A percentile compares a stretch with the other conserved stretches of the same genome.
phyloP scores from a whole-genome alignment of 1,140 invertebrate species.

The Lucilia cuprina region DNA sequence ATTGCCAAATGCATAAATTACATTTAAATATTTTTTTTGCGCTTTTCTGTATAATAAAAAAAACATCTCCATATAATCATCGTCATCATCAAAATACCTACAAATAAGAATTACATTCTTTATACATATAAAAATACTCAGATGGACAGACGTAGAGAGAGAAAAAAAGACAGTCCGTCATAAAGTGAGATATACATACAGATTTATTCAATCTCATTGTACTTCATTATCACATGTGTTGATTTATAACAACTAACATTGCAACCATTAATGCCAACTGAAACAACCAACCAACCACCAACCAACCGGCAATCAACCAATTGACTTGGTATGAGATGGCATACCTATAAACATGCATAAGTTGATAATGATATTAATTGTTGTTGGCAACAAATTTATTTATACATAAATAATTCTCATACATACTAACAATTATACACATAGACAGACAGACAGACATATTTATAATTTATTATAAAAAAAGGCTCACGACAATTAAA shows the following conservation, averaged over 20 bases:
- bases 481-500: not conserved
- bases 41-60: not conserved
- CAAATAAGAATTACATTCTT: not conserved
- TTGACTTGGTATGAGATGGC: not conserved
- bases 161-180: not conserved
- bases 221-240: conserved; percentile 6
- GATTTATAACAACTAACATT: conserved; percentile 26
- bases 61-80: not conserved
- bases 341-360: not conserved
- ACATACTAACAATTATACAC: not conserved
- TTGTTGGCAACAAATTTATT: conserved; percentile 32
- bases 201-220: not conserved
- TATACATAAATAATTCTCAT: not conserved
- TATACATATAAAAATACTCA: not conserved
- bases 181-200: not conserved
- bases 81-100: not conserved
- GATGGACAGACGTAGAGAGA: not conserved
- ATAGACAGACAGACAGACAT: not conserved
- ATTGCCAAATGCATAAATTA: conserved; percentile 34
- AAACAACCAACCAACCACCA: not conserved
- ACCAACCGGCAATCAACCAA: no score
- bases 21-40: not conserved
- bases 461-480: not conserved
- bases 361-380: conserved; percentile 30
- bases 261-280: conserved; percentile 19